Evolutionary conservation across 2,888 invertebrate species (phyloP), one percentile per base, ranked within the genome.

Genomic region (Hypselothyrea guttata): DNA sequence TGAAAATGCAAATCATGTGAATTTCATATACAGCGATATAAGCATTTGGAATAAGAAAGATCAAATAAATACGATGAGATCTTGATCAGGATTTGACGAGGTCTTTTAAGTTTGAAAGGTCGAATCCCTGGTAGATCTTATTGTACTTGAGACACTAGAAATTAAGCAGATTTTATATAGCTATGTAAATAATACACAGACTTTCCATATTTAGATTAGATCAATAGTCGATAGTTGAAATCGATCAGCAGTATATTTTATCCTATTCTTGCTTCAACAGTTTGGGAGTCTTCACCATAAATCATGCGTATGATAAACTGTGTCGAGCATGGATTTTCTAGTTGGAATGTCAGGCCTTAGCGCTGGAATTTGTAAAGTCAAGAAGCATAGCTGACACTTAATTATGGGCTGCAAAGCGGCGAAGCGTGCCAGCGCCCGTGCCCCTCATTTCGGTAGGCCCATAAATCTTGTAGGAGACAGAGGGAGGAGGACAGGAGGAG

Each of bases 301-400:
- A 73, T 74, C 74, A 76, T 73, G 58, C 48, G 52, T 74, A 61
- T 59, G 63, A 55, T 55, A 40, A 60, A 61, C 46, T 44, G 46
- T 41, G 63, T 59, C 62, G 51, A 46, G 48, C 56, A 54, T 56
- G 56, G 42, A 48, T 71, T 49, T 72, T 47, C 44, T 44, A 41
- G 35, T 8, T 42, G 60, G 45, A 55, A 66, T 71, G 46, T 62
- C 22, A 12, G 53, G 56, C 45, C 9, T 38, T 35, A 30, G 15
- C 27, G 82, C 82, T 77, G 81, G 85, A 85, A 78, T 78, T 83
- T 78, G 78, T 85, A 69, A 84, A 81, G 82, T 81, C 86, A 84
- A 71, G 69, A 69, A 63, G 64, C 84, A 67, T 71, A 67, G 81
- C 71, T 86, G 88, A 86, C 87, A 86, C 79, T 76, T 84, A 78